Evolutionary conservation across 2,113 vertebrate species (phyloP).

Genomic region (Sula dactylatra): DNA sequence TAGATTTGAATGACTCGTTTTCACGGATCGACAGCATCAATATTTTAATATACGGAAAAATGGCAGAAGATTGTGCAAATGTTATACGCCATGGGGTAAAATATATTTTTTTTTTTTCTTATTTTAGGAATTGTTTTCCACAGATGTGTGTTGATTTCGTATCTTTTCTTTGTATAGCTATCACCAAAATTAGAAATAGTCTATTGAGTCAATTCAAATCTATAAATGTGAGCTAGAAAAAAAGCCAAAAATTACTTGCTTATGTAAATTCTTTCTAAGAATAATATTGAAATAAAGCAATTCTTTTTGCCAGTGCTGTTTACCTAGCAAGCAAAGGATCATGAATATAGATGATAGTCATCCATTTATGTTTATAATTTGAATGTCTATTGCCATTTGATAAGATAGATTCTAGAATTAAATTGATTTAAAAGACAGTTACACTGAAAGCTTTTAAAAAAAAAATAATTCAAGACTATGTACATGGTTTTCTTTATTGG

Average conservation of each 20-base stretch:
- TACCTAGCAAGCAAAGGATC: background rate
- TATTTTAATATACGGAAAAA: constrained; percentile 68
- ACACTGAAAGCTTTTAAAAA: background rate
- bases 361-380: background rate
- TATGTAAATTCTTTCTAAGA: background rate
- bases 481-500: background rate
- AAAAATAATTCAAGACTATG: background rate
- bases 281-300: background rate
- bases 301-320: background rate
- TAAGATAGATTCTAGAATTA: background rate
- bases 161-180: background rate
- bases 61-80: constrained; percentile 67
- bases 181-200: background rate
- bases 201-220: background rate
- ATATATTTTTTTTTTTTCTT: background rate
- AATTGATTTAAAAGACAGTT: background rate
- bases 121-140: background rate
- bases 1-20: constrained; percentile 40
- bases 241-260: background rate
- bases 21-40: constrained; percentile 28
- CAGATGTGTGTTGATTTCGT: background rate
- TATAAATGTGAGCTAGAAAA: background rate
- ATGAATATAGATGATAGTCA: background rate
- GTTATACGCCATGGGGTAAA: constrained; percentile 64
- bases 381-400: background rate